These are phyloP conservation scores for Myzus persicae DNA, from an alignment of 1,140 invertebrate genomes.

Conservation along the genomic window DNA sequence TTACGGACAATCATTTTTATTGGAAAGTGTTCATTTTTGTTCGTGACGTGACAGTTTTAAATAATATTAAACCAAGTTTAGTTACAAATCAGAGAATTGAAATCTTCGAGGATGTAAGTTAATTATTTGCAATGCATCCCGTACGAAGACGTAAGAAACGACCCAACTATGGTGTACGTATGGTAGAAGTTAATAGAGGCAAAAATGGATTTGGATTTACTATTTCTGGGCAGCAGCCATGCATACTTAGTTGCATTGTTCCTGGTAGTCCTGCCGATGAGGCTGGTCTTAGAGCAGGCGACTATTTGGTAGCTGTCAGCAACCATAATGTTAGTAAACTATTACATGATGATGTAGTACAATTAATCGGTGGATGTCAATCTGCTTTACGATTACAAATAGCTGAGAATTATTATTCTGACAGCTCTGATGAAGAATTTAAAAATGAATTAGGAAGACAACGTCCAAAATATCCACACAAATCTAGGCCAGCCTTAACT, in stretches of 20 bases:
- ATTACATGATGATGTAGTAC: conserved; percentile 91
- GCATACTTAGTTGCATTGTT: conserved; percentile 88
- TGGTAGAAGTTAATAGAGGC: conserved; percentile 84
- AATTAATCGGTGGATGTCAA: conserved; percentile 84
- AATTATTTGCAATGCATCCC: conserved; percentile 69
- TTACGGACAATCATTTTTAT: neutral
- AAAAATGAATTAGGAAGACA: conserved; percentile 66
- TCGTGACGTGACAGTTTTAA: conserved; percentile 17
- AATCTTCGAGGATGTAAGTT: conserved; percentile 41
- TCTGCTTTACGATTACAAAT: conserved; percentile 83
- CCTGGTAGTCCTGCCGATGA: conserved; percentile 82
- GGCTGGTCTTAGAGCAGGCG: conserved; percentile 87
- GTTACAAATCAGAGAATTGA: neutral
- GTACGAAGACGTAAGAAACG: conserved; percentile 80
- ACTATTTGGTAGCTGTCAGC: conserved; percentile 91
- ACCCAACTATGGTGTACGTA: conserved; percentile 80
- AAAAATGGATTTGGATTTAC: conserved; percentile 90
- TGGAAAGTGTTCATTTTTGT: neutral
- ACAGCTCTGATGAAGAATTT: conserved; percentile 82
- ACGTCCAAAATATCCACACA: conserved; percentile 74
- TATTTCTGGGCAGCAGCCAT: conserved; percentile 91
- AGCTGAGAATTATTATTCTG: conserved; percentile 86
- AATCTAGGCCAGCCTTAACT: conserved; percentile 61
- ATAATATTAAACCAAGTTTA: neutral
- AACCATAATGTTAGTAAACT: conserved; percentile 86